These are phyloP conservation scores for Hyposmocoma kahamanoa DNA, from an alignment of 1,140 invertebrate species.

Conservation along the genomic window DNA sequence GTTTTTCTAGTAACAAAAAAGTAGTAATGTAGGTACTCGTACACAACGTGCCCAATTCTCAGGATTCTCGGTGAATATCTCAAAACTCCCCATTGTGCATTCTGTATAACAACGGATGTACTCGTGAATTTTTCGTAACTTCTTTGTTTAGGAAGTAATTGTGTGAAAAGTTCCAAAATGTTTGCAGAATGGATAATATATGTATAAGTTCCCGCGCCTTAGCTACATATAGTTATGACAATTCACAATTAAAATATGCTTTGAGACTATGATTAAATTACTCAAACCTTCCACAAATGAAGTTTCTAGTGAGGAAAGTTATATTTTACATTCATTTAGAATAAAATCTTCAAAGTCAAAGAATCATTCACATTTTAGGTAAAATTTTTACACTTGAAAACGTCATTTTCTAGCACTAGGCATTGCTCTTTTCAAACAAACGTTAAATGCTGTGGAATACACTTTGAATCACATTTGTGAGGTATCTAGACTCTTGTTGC, in stretches of 20 bases:
- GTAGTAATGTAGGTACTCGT: background rate
- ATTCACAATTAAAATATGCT: slow-evolving; percentile 11
- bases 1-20: slow-evolving; percentile 13
- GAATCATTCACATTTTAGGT: too few relatives aligned
- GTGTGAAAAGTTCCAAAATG: slow-evolving; percentile 47
- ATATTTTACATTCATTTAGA: too few relatives aligned
- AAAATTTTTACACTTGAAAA: too few relatives aligned
- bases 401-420: too few relatives aligned
- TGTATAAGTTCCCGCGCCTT: slow-evolving; percentile 27
- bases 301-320: too few relatives aligned
- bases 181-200: slow-evolving; percentile 32
- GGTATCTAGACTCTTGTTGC: too few relatives aligned
- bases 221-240: slow-evolving; percentile 21
- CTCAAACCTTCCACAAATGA: too few relatives aligned
- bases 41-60: slow-evolving; percentile 18
- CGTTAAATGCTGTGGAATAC: too few relatives aligned
- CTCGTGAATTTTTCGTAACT: slow-evolving; percentile 56
- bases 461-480: too few relatives aligned
- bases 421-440: too few relatives aligned
- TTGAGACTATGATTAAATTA: too few relatives aligned
- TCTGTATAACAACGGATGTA: slow-evolving; percentile 37
- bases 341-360: too few relatives aligned
- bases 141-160: slow-evolving; percentile 67
- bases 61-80: slow-evolving; percentile 27
- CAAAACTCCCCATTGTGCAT: slow-evolving; percentile 31